phyloP scores from a whole-genome alignment of 2,888 invertebrate genomes.

The Allygus modestus region DNA sequence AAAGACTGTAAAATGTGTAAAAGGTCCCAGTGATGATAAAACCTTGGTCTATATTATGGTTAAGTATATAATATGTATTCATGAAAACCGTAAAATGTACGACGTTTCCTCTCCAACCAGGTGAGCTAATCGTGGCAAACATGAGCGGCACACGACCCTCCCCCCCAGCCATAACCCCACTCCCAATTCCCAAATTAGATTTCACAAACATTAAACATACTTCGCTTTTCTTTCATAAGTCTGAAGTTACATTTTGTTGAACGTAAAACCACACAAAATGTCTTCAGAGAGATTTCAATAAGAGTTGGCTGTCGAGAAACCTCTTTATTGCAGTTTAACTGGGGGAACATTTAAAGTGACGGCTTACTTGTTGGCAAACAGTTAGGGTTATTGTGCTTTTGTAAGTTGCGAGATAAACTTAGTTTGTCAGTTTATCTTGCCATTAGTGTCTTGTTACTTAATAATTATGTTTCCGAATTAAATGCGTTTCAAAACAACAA shows the following conservation, averaged over 20 bases:
- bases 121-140: conserved; percentile 29
- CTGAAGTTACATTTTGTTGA: background rate
- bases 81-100: conserved; percentile 3
- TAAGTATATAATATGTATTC: conserved; percentile 15
- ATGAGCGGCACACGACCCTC: background rate
- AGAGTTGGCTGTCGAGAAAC: conserved; percentile 11
- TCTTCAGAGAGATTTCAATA: conserved; percentile 2
- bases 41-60: background rate
- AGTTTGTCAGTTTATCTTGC: conserved; percentile 7
- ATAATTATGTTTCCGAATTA: too few species aligned
- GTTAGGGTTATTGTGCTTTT: conserved; percentile 30
- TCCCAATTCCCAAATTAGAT: conserved; percentile 56
- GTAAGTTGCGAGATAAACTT: conserved; percentile 29
- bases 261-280: conserved; percentile 5
- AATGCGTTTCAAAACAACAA: too few species aligned
- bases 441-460: background rate
- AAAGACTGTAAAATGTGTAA: background rate
- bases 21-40: background rate
- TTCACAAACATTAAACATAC: conserved; percentile 53
- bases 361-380: conserved; percentile 43
- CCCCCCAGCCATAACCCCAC: background rate
- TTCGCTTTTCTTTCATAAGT: conserved; percentile 15
- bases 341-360: conserved; percentile 34
- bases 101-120: conserved; percentile 24
- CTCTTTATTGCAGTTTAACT: conserved; percentile 40